Conservation (phyloP, 1,140 invertebrate species). For the Drosophila sechellia region DNA sequence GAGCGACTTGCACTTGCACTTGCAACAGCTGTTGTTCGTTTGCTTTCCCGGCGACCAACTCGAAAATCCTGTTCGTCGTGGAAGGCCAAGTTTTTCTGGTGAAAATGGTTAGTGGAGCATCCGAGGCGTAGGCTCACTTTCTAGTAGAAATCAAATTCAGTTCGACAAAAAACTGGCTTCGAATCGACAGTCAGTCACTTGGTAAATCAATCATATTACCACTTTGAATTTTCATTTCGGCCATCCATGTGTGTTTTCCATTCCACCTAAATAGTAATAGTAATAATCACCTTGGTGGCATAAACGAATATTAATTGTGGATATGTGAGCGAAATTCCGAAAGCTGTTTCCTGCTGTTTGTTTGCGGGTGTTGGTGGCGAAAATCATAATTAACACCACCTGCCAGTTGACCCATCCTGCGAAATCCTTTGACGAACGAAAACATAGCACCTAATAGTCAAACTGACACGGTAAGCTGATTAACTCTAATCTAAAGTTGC, state of each 20-base stretch:
- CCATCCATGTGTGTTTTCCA: too few relatives aligned
- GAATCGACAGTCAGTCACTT: not conserved
- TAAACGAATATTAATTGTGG: too few relatives aligned
- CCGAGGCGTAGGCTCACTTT: slow-evolving; percentile 19
- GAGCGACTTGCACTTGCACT: slow-evolving; percentile 34
- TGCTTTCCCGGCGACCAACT: slow-evolving; percentile 50
- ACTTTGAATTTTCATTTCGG: not conserved
- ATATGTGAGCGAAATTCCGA: too few relatives aligned
- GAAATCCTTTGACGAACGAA: slow-evolving; percentile 56
- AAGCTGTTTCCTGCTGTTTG: not conserved
- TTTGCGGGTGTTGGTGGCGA: not conserved
- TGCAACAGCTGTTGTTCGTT: slow-evolving; percentile 63
- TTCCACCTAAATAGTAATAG: too few relatives aligned
- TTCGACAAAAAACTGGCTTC: not conserved
- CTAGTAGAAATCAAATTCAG: slow-evolving; percentile 25
- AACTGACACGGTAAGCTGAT: slow-evolving; percentile 79
- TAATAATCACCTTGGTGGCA: too few relatives aligned
- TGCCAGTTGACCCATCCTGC: slow-evolving; percentile 3
- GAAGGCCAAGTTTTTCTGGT: slow-evolving; percentile 33
- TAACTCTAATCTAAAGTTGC: slow-evolving; percentile 74
- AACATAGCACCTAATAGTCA: slow-evolving; percentile 70
- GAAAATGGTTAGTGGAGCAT: slow-evolving; percentile 49
- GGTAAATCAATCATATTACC: not conserved
- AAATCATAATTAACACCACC: slow-evolving; percentile 13
- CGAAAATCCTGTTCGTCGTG: slow-evolving; percentile 68